A percentile compares a stretch with the other conserved stretches of the same genome.
These are phyloP conservation scores for Pantala flavescens DNA, from an alignment of 1,140 invertebrate species.

Conservation along the genomic window DNA sequence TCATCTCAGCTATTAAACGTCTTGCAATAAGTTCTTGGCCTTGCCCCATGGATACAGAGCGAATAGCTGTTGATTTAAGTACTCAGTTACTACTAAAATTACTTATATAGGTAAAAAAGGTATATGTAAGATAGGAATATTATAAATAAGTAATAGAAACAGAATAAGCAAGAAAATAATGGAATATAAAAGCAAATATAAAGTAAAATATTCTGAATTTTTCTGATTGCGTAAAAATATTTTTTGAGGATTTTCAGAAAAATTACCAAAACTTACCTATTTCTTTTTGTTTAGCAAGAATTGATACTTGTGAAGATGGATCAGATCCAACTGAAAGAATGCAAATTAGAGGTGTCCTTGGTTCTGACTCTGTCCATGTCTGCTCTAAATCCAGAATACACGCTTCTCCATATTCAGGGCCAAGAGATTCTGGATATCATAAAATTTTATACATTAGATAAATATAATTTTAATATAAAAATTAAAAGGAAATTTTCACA, in stretches of 20 bases:
- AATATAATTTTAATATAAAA: too few species aligned
- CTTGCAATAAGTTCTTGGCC: conserved; percentile 90
- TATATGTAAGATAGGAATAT: too few species aligned
- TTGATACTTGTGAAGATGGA: conserved; percentile 85
- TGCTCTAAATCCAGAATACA: conserved; percentile 83
- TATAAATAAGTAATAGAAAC: too few species aligned
- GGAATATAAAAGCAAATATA: too few species aligned
- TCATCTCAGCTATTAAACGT: conserved; percentile 67
- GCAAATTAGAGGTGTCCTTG: conserved; percentile 79
- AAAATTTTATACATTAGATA: background rate
- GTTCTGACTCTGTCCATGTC: conserved; percentile 82
- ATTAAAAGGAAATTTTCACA: too few species aligned
- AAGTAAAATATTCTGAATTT: conserved; percentile 22
- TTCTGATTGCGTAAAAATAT: conserved; percentile 42
- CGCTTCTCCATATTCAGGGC: conserved; percentile 81
- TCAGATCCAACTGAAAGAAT: conserved; percentile 92
- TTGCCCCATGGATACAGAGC: conserved; percentile 91
- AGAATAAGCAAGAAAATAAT: too few species aligned
- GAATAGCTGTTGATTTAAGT: conserved; percentile 50
- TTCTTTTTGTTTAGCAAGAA: conserved; percentile 74
- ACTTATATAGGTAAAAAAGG: too few species aligned
- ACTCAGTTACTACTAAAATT: background rate
- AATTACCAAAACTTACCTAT: conserved; percentile 50
- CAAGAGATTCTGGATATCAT: conserved; percentile 62
- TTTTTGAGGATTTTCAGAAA: conserved; percentile 31